Percentiles rank a stretch among this genome's conserved stretches.
These are phyloP conservation scores for Triplophysa bombifrons DNA, from an alignment of 2,797 vertebrate species.

Conservation along the genomic window DNA sequence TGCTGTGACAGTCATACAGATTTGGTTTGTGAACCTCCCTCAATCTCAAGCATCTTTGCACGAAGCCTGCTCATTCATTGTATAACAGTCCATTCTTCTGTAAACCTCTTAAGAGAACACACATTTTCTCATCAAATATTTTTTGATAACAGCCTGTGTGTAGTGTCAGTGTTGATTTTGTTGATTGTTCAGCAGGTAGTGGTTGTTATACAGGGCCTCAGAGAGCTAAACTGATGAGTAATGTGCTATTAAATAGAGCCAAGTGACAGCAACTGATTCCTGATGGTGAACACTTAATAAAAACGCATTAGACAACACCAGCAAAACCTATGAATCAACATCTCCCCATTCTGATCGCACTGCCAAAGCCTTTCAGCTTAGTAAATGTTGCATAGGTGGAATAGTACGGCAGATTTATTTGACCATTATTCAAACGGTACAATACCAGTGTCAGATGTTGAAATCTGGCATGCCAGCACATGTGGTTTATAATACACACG, in stretches of 20 bases:
- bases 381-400: slow-evolving; percentile 32
- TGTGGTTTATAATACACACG: slow-evolving; percentile 7
- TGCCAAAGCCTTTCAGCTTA: slow-evolving; percentile 22
- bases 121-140: too few species aligned
- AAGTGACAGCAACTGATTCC: slow-evolving; percentile 47
- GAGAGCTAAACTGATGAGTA: slow-evolving; percentile 37
- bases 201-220: slow-evolving; percentile 42
- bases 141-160: too few species aligned
- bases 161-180: slow-evolving; percentile 62
- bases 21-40: too few species aligned
- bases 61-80: too few species aligned
- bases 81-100: too few species aligned
- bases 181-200: slow-evolving; percentile 51
- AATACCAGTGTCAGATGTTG: slow-evolving; percentile 24
- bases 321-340: slow-evolving; percentile 39
- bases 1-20: too few species aligned
- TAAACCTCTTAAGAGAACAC: too few species aligned
- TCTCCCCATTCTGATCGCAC: slow-evolving; percentile 32
- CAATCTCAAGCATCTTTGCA: too few species aligned
- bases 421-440: slow-evolving; percentile 10
- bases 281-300: slow-evolving; percentile 47
- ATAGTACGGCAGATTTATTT: slow-evolving; percentile 29
- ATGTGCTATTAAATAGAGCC: slow-evolving; percentile 49
- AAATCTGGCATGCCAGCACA: not conserved
- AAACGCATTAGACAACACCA: slow-evolving; percentile 40